Base-by-base conservation (phyloP, 2,888 invertebrate species). In the Eupithecia subumbrata region DNA sequence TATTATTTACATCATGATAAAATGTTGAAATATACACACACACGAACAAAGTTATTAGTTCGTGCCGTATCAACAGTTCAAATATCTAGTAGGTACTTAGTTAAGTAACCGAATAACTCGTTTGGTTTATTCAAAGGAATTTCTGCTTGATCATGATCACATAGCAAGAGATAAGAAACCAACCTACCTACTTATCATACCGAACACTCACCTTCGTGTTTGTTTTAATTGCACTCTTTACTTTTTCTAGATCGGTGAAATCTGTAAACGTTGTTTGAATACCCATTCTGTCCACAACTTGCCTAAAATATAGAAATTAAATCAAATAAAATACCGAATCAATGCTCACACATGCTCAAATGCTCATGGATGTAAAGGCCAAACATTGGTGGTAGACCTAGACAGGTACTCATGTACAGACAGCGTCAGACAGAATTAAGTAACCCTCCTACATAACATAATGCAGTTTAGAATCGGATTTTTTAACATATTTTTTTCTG, bases 201-300 rank as follows among this genome's bases (percentile, higher is more conserved):
- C 40, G 40, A 60, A 68, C 74, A 87, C 87, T 81, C 78, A 98
- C 98, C 96, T 98, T 99, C 7, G 99, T 99, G 85, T 98, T 98
- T 16, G 96, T 95, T 89, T 96, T 96, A 78, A 99, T 95, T 3
- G 97, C 96, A 64, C 95, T 95, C 81, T 96, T 94, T 25, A 99
- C 89, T 76, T 96, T 96, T 25, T 96, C 94, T 11, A 96, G 83
- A 82, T 97, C 92, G 0, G 97, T 97, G 76, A 97, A 96, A 90
- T 99, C 98, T 25, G 97, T 96, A 89, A 98, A 97, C 11, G 97
- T 96, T 16, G 96, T 95, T 82, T 97, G 95, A 34, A 99, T 95
- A 5, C 97, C 97, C 87, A 97, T 96, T 82, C 96, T 96, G 0
- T 94, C 80, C 34, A 89, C 78, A 8, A 94, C 96, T 86, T 96